phyloP scores from a whole-genome alignment of 1,140 invertebrate species.

The Hermetia illucens region DNA sequence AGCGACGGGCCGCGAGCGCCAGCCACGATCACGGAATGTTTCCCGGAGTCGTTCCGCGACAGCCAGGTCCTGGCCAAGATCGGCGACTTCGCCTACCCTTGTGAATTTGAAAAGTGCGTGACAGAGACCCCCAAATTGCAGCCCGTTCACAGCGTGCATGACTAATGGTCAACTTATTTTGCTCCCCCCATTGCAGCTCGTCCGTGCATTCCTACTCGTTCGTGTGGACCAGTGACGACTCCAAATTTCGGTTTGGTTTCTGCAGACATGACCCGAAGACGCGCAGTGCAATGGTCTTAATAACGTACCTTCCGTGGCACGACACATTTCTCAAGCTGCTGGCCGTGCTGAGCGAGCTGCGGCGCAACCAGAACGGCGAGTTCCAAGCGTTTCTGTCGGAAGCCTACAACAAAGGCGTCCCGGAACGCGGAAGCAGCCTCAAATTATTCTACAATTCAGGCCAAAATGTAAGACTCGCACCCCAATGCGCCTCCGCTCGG shows the following conservation, averaged over 20 bases:
- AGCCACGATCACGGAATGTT: constrained; percentile 56
- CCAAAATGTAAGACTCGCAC: constrained; percentile 33
- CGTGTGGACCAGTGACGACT: constrained; percentile 83
- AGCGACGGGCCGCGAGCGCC: constrained; percentile 37
- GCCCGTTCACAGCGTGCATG: constrained; percentile 10
- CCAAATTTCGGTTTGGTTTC: constrained; percentile 92
- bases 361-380: constrained; percentile 11
- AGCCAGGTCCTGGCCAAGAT: constrained; percentile 60
- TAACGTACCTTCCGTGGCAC: constrained; percentile 88
- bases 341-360: constrained; percentile 17
- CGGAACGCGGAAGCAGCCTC: constrained; percentile 36
- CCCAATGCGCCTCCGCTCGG: constrained; percentile 6
- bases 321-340: constrained; percentile 83
- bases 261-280: constrained; percentile 79
- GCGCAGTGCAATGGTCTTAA: constrained; percentile 58
- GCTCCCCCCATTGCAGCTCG: constrained; percentile 11
- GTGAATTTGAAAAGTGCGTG: constrained; percentile 57
- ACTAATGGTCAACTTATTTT: too few species aligned
- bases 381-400: constrained; percentile 46
- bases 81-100: constrained; percentile 72
- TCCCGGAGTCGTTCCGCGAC: constrained; percentile 53
- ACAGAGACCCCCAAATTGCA: constrained; percentile 1
- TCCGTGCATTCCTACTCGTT: constrained; percentile 57
- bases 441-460: constrained; percentile 41
- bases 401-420: constrained; percentile 48